Conservation (phyloP, 35 echinoderm and acorn worm genomes). For the Lytechinus variegatus region DNA sequence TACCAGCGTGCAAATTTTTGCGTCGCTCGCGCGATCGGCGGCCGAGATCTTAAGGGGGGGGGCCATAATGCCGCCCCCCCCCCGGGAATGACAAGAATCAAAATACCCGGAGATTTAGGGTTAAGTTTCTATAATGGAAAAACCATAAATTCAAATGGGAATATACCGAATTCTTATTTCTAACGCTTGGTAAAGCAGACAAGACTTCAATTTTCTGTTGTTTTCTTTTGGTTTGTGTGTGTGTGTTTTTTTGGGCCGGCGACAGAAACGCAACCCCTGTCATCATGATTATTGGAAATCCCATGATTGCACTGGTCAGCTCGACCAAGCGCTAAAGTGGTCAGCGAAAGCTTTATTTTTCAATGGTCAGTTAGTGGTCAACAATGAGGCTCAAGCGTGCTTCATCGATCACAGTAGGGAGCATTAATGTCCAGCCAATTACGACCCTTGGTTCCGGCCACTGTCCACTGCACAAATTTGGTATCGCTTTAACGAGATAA, state of each 20-base stretch:
- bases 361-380: slow-evolving; percentile 10
- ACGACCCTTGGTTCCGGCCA: background rate
- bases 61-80: no score
- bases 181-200: no score
- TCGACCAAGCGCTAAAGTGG: background rate
- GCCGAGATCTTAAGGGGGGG: no score
- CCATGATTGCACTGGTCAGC: background rate
- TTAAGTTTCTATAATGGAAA: no score
- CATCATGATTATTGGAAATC: background rate
- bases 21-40: no score
- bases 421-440: slow-evolving; percentile 15
- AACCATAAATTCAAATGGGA: no score
- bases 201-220: no score
- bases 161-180: no score
- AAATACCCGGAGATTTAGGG: no score
- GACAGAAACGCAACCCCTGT: background rate
- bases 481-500: slow-evolving; percentile 4
- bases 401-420: background rate
- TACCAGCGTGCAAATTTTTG: no score
- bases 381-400: background rate
- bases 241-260: background rate
- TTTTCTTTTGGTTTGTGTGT: no score
- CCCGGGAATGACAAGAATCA: no score
- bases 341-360: background rate
- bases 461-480: slow-evolving; percentile 10